Conservation (phyloP, 2,113 vertebrate genomes). For the Eulemur macaco region DNA sequence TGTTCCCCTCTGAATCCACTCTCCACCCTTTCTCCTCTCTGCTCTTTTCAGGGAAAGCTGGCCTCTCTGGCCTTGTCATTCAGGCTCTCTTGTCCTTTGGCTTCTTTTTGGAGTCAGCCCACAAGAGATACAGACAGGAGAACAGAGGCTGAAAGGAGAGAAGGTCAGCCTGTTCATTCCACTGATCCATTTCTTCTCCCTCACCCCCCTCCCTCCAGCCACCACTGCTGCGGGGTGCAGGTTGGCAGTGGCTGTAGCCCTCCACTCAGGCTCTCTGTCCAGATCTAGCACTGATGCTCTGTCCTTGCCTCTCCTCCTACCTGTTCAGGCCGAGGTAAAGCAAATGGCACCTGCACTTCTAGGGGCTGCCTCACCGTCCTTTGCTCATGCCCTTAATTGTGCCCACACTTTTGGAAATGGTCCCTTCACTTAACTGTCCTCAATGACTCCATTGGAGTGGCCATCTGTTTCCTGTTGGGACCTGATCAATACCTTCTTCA, state of each 20-base stretch:
- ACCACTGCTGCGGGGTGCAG: neutral
- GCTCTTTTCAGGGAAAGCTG: neutral
- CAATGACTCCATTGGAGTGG: neutral
- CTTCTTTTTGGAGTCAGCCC: neutral
- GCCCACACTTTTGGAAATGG: neutral
- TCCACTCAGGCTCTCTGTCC: neutral
- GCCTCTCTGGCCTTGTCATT: neutral
- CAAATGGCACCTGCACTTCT: neutral
- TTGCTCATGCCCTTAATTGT: neutral
- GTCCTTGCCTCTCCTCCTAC: no score
- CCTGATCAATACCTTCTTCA: neutral
- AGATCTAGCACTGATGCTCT: neutral
- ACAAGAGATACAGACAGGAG: neutral
- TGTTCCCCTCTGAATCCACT: neutral
- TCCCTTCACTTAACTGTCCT: neutral
- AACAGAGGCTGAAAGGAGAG: neutral
- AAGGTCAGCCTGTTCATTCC: neutral
- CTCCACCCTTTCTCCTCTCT: neutral
- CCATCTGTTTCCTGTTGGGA: neutral
- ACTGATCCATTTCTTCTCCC: no score
- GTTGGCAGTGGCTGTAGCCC: neutral
- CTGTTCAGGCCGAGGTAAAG: neutral
- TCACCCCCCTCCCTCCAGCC: neutral
- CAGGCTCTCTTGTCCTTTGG: neutral
- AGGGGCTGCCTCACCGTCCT: neutral